Evolutionary conservation across 1,140 invertebrate species (phyloP), one percentile per base, ranked within the genome.

Genomic region (Pygmarrhopalites habei): DNA sequence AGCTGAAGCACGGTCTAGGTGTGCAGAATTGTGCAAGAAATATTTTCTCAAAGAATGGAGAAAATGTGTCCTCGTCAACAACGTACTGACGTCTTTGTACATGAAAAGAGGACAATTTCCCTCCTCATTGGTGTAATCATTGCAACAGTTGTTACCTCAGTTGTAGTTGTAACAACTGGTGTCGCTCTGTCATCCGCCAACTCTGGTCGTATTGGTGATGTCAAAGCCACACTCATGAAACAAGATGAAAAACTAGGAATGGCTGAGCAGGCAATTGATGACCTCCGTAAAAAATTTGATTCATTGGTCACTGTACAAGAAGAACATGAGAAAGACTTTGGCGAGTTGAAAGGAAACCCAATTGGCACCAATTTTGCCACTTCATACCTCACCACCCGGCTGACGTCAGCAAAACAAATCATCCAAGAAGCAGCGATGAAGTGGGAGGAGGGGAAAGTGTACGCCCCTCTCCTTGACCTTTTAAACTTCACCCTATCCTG

Each of bases 401-500:
- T 65, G 7, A 1, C 19, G 10, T 32, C 28, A 29, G 30, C 12
- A 14, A 51, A 21, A 19, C 1, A 15, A 5, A 35, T 55, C 4
- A 52, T 65, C 5, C 44, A 44, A 29, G 49, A 59, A 14, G 32
- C 57, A 14, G 12, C 14, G 2, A 7, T 47, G 28, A 2, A 21
- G 5, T 65, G 63, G 63, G 53, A 60, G 2, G 2, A 25, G 17
- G 29, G 29, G 30, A 60, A 60, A 30, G 7, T 65, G 10, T 17
- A 12, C 25, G 4, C 55, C 7, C 2, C 21, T 21, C 56, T 65
- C 23, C 17, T 60, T 4, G 63, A 65, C 19, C 60, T 35, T 30
- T n/a, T 65, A 2, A 60, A 60, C 35, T 26, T 52, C 7, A 53
- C 56, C 25, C 46, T 65, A 3, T 49, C 63, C 2, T 65, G 63